These are phyloP conservation scores for Bombylius major DNA, from an alignment of 2,888 invertebrate genomes.

Conservation along the genomic window DNA sequence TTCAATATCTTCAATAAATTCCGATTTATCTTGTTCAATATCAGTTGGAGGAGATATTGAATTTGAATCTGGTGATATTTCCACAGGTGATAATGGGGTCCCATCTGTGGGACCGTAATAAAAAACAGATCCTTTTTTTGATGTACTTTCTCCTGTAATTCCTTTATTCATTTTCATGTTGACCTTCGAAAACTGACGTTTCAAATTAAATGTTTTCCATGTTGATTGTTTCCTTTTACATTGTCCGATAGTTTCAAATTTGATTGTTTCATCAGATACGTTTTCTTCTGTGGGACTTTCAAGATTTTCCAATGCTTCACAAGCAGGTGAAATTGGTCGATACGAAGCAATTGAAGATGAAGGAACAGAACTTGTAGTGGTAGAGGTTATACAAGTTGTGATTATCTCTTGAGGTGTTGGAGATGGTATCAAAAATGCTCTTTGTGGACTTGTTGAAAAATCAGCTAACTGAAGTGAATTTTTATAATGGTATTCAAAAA, in stretches of 20 bases:
- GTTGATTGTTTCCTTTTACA: slow-evolving; percentile 46
- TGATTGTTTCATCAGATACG: slow-evolving; percentile 26
- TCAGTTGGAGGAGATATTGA: slow-evolving; percentile 21
- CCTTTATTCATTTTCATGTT: slow-evolving; percentile 59
- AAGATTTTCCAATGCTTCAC: slow-evolving; percentile 34
- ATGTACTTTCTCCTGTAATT: slow-evolving; percentile 22
- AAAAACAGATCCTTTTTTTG: slow-evolving; percentile 36
- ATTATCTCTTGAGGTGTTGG: slow-evolving; percentile 18
- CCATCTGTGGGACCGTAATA: slow-evolving; percentile 34
- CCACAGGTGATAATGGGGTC: slow-evolving; percentile 27
- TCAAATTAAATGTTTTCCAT: slow-evolving; percentile 69
- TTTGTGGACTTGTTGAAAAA: slow-evolving; percentile 23
- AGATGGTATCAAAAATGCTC: slow-evolving; percentile 17
- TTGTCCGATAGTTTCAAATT: slow-evolving; percentile 34
- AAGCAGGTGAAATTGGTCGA: slow-evolving; percentile 39
- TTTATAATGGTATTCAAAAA: background rate
- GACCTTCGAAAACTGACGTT: slow-evolving; percentile 68
- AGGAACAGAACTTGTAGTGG: slow-evolving; percentile 11
- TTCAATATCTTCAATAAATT: slow-evolving; percentile 21
- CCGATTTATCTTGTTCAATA: slow-evolving; percentile 24
- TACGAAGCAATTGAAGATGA: slow-evolving; percentile 33
- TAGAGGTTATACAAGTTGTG: slow-evolving; percentile 13
- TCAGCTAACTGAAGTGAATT: slow-evolving; percentile 20
- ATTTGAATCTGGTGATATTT: slow-evolving; percentile 22
- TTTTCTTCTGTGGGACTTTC: slow-evolving; percentile 14